Percentiles rank a stretch among this genome's conserved stretches.
Evolutionary conservation across 2,797 vertebrate genomes (phyloP).

Genomic region (Sebastes ruberrimus): DNA sequence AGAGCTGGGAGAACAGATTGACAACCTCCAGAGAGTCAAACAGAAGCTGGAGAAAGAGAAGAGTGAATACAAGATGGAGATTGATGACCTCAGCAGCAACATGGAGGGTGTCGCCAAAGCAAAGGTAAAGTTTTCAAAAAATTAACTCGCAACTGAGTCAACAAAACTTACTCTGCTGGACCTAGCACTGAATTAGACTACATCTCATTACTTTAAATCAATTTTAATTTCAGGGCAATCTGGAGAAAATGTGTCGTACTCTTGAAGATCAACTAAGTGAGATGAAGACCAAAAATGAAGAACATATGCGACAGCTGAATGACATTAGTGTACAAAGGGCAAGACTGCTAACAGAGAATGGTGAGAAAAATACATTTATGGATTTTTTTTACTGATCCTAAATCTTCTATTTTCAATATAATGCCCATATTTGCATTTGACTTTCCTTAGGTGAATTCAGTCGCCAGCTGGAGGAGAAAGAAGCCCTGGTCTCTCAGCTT

Average conservation of each 20-base stretch:
- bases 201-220: no score
- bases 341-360: slow-evolving; percentile 51
- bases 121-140: no score
- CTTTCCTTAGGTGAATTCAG: slow-evolving; percentile 77
- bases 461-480: slow-evolving; percentile 86
- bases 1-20: no score
- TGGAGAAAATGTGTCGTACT: slow-evolving; percentile 81
- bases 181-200: no score
- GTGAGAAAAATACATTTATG: slow-evolving; percentile 2
- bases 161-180: no score
- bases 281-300: slow-evolving; percentile 77
- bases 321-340: slow-evolving; percentile 61
- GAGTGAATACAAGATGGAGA: no score
- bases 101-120: no score
- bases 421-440: background rate
- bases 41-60: no score
- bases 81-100: no score
- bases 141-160: no score
- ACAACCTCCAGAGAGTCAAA: no score
- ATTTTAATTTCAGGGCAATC: slow-evolving; percentile 64
- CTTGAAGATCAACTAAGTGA: slow-evolving; percentile 84
- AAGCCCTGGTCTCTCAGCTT: slow-evolving; percentile 86
- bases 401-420: background rate
- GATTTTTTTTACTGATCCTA: background rate
- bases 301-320: slow-evolving; percentile 75